Base-by-base conservation (phyloP, 2,888 invertebrate genomes). In the Pristionchus japonicus region DNA sequence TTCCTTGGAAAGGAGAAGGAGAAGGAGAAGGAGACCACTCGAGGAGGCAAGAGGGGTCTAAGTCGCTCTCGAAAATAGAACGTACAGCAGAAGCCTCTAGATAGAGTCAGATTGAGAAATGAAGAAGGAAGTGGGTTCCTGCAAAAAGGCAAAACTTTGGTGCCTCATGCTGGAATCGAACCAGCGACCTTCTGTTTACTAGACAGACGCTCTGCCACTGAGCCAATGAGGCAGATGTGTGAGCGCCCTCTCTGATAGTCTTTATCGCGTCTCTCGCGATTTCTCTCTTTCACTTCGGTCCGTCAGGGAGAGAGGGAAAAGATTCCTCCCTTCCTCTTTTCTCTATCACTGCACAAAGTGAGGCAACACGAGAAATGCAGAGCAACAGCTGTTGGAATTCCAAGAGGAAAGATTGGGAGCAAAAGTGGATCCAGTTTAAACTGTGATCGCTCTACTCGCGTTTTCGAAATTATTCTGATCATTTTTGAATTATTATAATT, bases 121-220 rank as follows among this genome's bases (percentile, higher is more conserved):
- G 43, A 77, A 77, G 9, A 20, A 43, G 77, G 27, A 43, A 77
- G 13, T 37, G 17, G 7, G n/a, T n/a, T 64, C 23, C 74, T 20
- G 17, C 37, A 34, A 31, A 34, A 82, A 83, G 17, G 40, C 67
- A 77, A 77, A 74, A 74, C 9, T 9, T 86, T 86, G 70, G 87
- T 90, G 90, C 90, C 90, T 90, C 89, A 92, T 91, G 91, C 91
- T 91, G 91, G 92, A 92, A 92, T 92, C 91, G 92, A 92, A 92
- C 92, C 92, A 90, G 91, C 91, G 91, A 91, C 91, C 91, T 91
- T 91, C 91, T 91, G 91, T 91, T 91, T 91, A 91, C 91, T 92
- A 91, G 91, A 91, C 91, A 91, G 91, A 92, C 92, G 92, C 91
- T 92, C 91, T 91, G 90, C 91, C 91, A 86, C 91, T 91, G 91